Base-by-base conservation (phyloP, 1,140 invertebrate species). In the Drosophila fuyamai region DNA sequence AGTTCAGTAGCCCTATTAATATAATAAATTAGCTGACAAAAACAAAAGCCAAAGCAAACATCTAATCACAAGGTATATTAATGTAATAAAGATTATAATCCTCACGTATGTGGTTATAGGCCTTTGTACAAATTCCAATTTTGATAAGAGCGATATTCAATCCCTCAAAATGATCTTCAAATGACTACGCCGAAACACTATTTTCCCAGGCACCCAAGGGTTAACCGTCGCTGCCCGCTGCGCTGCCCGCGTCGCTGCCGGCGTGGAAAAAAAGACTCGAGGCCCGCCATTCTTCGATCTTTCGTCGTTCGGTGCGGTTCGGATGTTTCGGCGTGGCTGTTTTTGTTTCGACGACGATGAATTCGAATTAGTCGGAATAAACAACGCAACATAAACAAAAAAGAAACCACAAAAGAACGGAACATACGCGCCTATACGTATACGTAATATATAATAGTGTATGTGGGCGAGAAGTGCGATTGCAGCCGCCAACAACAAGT, bases 371-470 rank as follows among this genome's bases (percentile, higher is more conserved):
- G 50, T 71, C 71, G 65, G 48, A 76, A 81, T 76, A 68, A 76
- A 84, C 72, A 71, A 61, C 63, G 68, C 61, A 85, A 89, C 58
- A 86, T 89, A 88, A 88, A 88, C 76, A 88, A 83, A 73, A 65
- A 76, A 79, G 63, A 82, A 76, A 76, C 54, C 68, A 82, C 79
- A 71, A 79, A 66, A 70, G 53, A 82, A 74, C 68, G 66, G 76
- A 58, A 80, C 41, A 46, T 65, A 62, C 70, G 40, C 44, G 44
- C 32, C 43, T 32, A 50, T 50, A 27, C 18, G 23, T 62, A 38
- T 63, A 23, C 16, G 46, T 76, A 35, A 65, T 62, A 41, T 61
- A 58, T 59, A 35, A 73, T 38, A 44, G 61, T 65, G 73, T 63
- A 53, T 61, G 53, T 79, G 65, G 50, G 58, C 61, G 76, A 40